Evolutionary conservation across 2,797 vertebrate species (phyloP), one percentile per base, ranked within the genome.

Genomic region (Sciurus vulgaris): DNA sequence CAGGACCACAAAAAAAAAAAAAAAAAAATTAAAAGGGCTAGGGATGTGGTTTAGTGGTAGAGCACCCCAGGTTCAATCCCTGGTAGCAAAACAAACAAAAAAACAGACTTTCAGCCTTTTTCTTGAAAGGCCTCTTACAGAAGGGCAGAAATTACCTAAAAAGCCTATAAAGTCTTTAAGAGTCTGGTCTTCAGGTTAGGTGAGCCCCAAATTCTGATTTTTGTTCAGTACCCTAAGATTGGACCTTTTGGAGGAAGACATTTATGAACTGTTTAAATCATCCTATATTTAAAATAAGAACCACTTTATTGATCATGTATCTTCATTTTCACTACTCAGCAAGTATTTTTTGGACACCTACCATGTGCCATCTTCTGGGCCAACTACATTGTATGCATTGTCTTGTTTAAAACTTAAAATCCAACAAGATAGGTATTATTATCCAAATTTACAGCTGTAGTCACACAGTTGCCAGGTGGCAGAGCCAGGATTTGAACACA

Each of bases 301-400:
- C 17, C 72, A 84, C 38, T 56, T 90, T 28, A 56, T 41, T 61
- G 33, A 70, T 59, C 51, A 69, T 26, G 5, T 61, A 30, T 41
- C 72, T 90, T 89, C 6, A 70, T 84, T 86, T 59, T 94, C 38
- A 85, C 54, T 76, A 56, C 89, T 92, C 63, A 87, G 56, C 47
- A 83, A 14, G 41, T 95, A 67, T 51, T 91, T 83, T 69, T 41
- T 67, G 54, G 30, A 10, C 13, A 41, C 44, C 44, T 47, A 47
- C 44, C 44, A 47, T 47, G 44, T 77, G 61, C 78, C 33, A 59
- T 54, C 24, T 41, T 49, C 49, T 51, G 1, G 49, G 38, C 49
- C 54, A n/a, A 26, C 44, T 79, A 38, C 47, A 77, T 69, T 35
- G 6, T 41, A 51, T 63, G n/a, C 24, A 33, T 47, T 73, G 24